Conservation (phyloP, 2,797 vertebrate genomes). For the Thripadectes ignobilis region DNA sequence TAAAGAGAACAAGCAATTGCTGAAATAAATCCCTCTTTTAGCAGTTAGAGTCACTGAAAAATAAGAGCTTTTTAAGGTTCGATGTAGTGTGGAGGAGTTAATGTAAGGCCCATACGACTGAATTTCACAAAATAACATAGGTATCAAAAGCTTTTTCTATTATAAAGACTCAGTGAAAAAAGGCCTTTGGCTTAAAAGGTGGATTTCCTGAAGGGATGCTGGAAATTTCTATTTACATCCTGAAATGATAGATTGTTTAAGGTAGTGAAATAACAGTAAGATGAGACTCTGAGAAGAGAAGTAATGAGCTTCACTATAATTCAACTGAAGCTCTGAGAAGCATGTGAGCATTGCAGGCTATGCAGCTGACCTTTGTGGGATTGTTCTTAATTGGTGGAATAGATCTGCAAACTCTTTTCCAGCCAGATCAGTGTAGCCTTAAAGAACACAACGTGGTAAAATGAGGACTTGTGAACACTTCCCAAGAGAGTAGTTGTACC, state of each 20-base stretch:
- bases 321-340: neutral
- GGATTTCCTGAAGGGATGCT: neutral
- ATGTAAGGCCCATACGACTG: neutral
- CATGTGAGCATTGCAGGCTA: neutral
- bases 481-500: neutral
- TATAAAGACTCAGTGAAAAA: neutral
- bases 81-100: neutral
- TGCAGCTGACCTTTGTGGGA: neutral
- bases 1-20: neutral
- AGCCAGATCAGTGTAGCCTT: neutral
- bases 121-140: neutral
- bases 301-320: neutral
- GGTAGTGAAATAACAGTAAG: neutral
- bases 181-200: neutral
- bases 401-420: neutral
- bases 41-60: neutral
- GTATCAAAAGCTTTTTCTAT: neutral
- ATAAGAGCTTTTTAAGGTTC: neutral
- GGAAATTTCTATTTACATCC: neutral
- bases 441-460: neutral
- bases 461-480: neutral
- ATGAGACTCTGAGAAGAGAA: neutral
- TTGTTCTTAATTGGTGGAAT: neutral
- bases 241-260: neutral
- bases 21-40: neutral